Base-by-base conservation (phyloP, 1,140 invertebrate species). In the Drosophila kohkoa region DNA sequence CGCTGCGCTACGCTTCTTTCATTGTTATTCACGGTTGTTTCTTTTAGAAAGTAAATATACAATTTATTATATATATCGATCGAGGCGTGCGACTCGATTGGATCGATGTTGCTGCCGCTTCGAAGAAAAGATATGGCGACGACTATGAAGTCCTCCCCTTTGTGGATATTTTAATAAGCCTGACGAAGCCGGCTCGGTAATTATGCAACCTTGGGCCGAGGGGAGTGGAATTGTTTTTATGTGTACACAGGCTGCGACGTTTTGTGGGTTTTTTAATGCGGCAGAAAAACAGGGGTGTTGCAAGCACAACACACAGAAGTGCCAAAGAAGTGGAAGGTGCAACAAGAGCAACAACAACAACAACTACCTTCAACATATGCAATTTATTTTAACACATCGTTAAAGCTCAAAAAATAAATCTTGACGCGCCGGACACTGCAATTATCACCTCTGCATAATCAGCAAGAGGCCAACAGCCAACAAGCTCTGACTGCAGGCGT, bases 301-400 rank as follows among this genome's bases (percentile, higher is more conserved):
- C n/a, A 49, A 46, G 20, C 54, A 25, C 20, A 25, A 3, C 20
- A 4, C 3, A 4, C 20, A 25, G 3, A 25, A 25, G 20, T 20
- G 20, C 2, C 1, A 20, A 10, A 7, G 16, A 25, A 15, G 20
- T 11, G n/a, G 38, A 7, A 49, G 16, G 41, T 43, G 45, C 38
- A 30, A 28, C 38, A 11, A 25, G 20, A 25, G 6, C 35, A 7
- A 38, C 35, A 43, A 1, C 41, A 43, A 13, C 41, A 6, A 5
- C 41, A 13, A 43, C 7, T 10, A 67, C 41, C 60, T 66, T 60
- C 51, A 64, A 75, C 67, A 81, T 81, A 90, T 89, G 85, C 85
- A 89, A 89, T 89, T 89, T 89, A 89, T 89, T 89, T 89, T 89
- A 89, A 89, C 85, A 89, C 85, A 89, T 89, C 85, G 85, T 89